Evolutionary conservation across 2,888 invertebrate genomes (phyloP).

Genomic region (Eilema caniola): DNA sequence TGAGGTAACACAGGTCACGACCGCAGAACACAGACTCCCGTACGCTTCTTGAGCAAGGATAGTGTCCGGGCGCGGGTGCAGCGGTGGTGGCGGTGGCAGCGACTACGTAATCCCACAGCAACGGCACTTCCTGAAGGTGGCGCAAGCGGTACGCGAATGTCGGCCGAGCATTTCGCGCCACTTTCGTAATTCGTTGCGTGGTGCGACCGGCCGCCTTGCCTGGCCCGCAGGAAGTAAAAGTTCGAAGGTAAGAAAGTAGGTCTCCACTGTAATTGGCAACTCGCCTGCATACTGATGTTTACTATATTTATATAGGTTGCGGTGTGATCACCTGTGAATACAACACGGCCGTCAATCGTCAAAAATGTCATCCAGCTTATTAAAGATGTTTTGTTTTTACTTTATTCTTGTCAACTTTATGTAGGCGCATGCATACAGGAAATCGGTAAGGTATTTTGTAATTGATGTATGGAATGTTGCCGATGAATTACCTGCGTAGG

Average conservation of each 20-base stretch:
- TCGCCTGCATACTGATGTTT: slow-evolving; percentile 84
- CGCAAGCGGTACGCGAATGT: slow-evolving; percentile 84
- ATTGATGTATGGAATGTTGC: not conserved
- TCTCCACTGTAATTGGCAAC: slow-evolving; percentile 85
- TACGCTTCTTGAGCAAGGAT: slow-evolving; percentile 68
- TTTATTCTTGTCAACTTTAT: slow-evolving; percentile 7
- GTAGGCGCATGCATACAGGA: not conserved
- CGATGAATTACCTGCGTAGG: not conserved
- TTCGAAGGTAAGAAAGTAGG: slow-evolving; percentile 87
- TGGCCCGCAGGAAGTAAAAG: slow-evolving; percentile 87
- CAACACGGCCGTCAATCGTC: slow-evolving; percentile 29
- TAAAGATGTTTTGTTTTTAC: slow-evolving; percentile 2
- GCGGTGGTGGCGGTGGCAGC: slow-evolving; percentile 56
- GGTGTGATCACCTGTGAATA: slow-evolving; percentile 64
- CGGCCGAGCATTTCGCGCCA: slow-evolving; percentile 87
- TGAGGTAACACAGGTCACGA: slow-evolving; percentile 61
- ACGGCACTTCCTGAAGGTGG: slow-evolving; percentile 86
- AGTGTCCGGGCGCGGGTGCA: slow-evolving; percentile 61
- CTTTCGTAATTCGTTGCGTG: slow-evolving; percentile 86
- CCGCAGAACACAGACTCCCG: slow-evolving; percentile 59
- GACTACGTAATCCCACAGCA: slow-evolving; percentile 83
- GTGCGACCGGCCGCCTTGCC: slow-evolving; percentile 82
- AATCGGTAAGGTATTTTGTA: slow-evolving; percentile 15
- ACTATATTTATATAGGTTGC: slow-evolving; percentile 75
- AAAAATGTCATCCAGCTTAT: slow-evolving; percentile 35